Evolutionary conservation across 2,113 vertebrate genomes (phyloP).

Genomic region (Helogale parvula): DNA sequence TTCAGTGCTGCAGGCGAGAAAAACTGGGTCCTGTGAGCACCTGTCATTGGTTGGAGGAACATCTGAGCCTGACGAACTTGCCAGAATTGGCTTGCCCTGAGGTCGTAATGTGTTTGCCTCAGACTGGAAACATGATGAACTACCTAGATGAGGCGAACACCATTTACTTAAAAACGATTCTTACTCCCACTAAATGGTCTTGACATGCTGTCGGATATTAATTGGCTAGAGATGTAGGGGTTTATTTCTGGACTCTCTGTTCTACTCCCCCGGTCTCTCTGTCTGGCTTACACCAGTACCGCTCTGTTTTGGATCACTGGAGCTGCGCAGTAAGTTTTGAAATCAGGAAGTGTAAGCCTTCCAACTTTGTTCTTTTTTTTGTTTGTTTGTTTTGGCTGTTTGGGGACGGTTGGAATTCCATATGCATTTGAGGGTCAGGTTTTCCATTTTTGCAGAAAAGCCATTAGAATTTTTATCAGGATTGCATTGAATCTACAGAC

Average conservation of each 20-base stretch:
- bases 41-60: not conserved
- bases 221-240: too few relatives aligned
- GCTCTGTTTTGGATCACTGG: too few relatives aligned
- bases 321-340: not conserved
- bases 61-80: not conserved
- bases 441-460: not conserved
- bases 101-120: accelerated
- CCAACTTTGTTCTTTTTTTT: not conserved
- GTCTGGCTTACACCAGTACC: not conserved
- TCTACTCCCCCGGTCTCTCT: accelerated
- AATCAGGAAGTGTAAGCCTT: not conserved
- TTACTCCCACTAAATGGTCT: not conserved
- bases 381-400: not conserved
- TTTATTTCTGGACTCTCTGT: not conserved
- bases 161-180: not conserved
- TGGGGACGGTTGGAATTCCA: not conserved
- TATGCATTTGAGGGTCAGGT: not conserved
- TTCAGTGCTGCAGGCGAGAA: not conserved
- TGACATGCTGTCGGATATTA: not conserved
- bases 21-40: not conserved
- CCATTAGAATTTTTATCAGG: not conserved
- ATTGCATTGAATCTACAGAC: not conserved
- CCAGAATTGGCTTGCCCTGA: not conserved
- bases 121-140: not conserved
- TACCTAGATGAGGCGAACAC: not conserved